Evolutionary conservation across 2,888 invertebrate species (phyloP), one percentile per base, ranked within the genome.

Genomic region (Blastobasis adustella): DNA sequence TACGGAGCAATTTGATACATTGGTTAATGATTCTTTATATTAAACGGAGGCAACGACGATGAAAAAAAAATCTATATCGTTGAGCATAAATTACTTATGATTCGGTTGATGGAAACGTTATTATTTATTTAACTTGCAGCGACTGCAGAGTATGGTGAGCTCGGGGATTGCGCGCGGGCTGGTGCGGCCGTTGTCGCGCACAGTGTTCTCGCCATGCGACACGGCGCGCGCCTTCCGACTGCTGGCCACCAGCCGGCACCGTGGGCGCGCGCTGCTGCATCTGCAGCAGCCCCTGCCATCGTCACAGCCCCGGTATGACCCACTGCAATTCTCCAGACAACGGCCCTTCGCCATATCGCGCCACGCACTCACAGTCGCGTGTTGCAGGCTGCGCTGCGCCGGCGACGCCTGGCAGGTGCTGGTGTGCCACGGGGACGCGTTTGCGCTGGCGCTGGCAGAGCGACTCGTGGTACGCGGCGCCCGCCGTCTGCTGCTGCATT

Each of bases 151-250:
- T 1, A 41, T 76, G 54, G 45, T 82, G 10, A 63, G 63, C 38
- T 75, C 76, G 4, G 82, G 82, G 4, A 79, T 83, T 3, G 52
- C 62, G 0, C 56, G 58, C 0, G 82, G 82, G 0, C 73, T 64
- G 54, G 79, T 83, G 40, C 67, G 77, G 0, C 82, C 82, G 0
- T 58, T 83, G 47, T 62, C 79, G 1, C 70, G 74, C 23, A 69
- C 76, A 10, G 61, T 65, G 23, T 80, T 67, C 54, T 49, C 57
- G 0, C 58, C 73, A 5, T 45, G 51, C 1, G 71, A 75, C 1
- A 75, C 60, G 4, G 6, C 72, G 2, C 70, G 76, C 4, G 81
- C 81, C 0, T 69, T 78, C 55, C 70, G 70, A 0, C 62, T 80
- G 48, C 58, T 79, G 44, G 68, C 71, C 5, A 60, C 63, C 10